A percentile compares a stretch with the other conserved stretches of the same genome.
These are phyloP conservation scores for Pocillopora grandis DNA, from an alignment of 92 coral and sea anemone genomes.

Conservation along the genomic window DNA sequence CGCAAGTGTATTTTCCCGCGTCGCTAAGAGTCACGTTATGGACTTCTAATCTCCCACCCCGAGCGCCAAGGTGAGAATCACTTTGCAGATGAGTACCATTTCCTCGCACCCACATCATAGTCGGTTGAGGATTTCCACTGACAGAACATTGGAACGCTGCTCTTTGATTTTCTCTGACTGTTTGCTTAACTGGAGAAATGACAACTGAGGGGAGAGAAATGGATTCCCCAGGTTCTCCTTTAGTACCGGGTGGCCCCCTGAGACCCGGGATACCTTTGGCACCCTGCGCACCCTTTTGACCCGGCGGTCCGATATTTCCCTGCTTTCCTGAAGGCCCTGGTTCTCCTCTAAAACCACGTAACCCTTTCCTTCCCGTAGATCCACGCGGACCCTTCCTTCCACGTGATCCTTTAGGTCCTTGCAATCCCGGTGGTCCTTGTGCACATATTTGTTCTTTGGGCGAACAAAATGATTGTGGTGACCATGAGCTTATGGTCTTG, in stretches of 20 bases:
- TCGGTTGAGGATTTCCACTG: slow-evolving; percentile 15
- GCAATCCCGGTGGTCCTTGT: slow-evolving; percentile 19
- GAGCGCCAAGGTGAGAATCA: neutral
- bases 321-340: slow-evolving; percentile 19
- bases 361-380: neutral
- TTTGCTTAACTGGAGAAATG: neutral
- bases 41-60: slow-evolving; percentile 1
- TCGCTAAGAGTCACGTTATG: slow-evolving; percentile 4
- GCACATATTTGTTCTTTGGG: slow-evolving; percentile 2
- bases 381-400: neutral
- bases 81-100: neutral
- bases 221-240: slow-evolving; percentile 7
- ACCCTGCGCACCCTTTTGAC: neutral
- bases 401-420: slow-evolving; percentile 11
- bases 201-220: neutral
- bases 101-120: neutral
- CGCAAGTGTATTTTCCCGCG: slow-evolving; percentile 17
- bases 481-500: slow-evolving; percentile 21
- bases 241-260: neutral
- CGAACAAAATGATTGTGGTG: neutral
- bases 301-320: slow-evolving; percentile 8
- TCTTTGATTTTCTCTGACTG: slow-evolving; percentile 15
- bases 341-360: neutral
- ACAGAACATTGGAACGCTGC: slow-evolving; percentile 5
- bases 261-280: neutral